Base-by-base conservation (phyloP, 2,888 invertebrate species). In the Cerceris rybyensis region DNA sequence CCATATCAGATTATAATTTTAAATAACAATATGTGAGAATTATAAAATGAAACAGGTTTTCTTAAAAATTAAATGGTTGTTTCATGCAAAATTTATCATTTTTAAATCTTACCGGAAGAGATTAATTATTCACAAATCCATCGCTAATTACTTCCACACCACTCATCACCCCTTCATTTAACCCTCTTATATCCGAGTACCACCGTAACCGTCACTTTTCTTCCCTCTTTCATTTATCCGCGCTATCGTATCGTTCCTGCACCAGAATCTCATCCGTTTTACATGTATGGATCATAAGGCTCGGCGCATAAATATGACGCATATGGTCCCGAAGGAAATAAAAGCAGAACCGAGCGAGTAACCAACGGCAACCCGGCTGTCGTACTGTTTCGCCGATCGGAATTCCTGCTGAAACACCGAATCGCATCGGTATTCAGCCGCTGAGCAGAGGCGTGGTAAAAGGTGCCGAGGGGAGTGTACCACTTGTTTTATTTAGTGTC, bases 401-500 rank as follows among this genome's bases (percentile, higher is more conserved):
- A 28, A 54, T 9, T 54, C n/a, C 54, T 16, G 54, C 7, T 7
- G 14, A 54, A 54, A 54, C n/a, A n/a, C 7, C 13, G 54, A 14
- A 16, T 14, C 14, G 54, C 54, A 54, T 54, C 16, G 14, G 54
- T 16, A 54, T 54, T 54, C 54, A 16, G 54, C 14, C n/a, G 28
- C 16, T 11, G n/a, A 16, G 54, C n/a, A 8, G 14, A 7, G 42
- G 14, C 61, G 67, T 6, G 43, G 46, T 28, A 42, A 28, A n/a
- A 52, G 28, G 28, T 28, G 4, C 28, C 28, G 28, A 60, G 28
- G 42, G 28, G 61, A n/a, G 60, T 61, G 28, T 4, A 28, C 39
- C 17, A 52, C 57, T 64, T 46, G 46, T 64, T 70, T 70, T 64
- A 70, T 70, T 64, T 70, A 70, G 57, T 42, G 41, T 13, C 49